These are phyloP conservation scores for Paramuricea clavata DNA, from an alignment of 92 coral and sea anemone species.

Conservation along the genomic window DNA sequence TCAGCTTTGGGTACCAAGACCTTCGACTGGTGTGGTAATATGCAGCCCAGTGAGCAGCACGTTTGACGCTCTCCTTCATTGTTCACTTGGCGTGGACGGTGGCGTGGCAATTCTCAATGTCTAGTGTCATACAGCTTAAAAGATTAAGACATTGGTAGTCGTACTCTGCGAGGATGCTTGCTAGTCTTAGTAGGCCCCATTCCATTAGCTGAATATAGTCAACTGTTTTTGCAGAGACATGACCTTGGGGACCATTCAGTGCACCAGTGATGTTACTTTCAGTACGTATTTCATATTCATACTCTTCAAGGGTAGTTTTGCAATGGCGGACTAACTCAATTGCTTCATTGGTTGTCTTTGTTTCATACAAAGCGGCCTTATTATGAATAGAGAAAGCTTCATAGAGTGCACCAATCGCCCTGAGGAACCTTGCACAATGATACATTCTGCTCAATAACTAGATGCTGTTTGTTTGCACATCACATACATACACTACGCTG, in stretches of 20 bases:
- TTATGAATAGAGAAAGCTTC: constrained; percentile 31
- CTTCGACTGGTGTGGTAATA: constrained; percentile 50
- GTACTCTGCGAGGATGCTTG: constrained; percentile 26
- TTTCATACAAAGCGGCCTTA: constrained; percentile 13
- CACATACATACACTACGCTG: constrained; percentile 57
- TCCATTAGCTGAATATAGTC: constrained; percentile 55
- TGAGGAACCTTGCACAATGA: constrained; percentile 54
- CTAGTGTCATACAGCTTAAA: constrained; percentile 46
- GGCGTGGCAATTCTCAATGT: constrained; percentile 43
- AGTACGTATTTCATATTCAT: constrained; percentile 40
- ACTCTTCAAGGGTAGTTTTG: constrained; percentile 26
- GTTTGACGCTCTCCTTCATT: constrained; percentile 51
- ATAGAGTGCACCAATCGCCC: constrained; percentile 32
- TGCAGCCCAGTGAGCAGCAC: constrained; percentile 51
- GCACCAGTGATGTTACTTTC: constrained; percentile 50
- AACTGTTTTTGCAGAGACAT: constrained; percentile 48
- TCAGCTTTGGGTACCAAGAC: constrained; percentile 52
- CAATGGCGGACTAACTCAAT: constrained; percentile 26
- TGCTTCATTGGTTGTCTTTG: constrained; percentile 35
- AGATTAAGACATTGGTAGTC: constrained; percentile 44
- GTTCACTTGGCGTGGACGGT: constrained; percentile 48
- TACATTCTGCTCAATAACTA: constrained; percentile 57
- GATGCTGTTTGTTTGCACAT: constrained; percentile 68
- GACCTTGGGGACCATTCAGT: constrained; percentile 52
- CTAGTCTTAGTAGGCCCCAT: constrained; percentile 34